Percentiles rank a stretch among this genome's conserved stretches.
phyloP scores from a whole-genome alignment of 2,888 invertebrate species.

The Auanema sp. region DNA sequence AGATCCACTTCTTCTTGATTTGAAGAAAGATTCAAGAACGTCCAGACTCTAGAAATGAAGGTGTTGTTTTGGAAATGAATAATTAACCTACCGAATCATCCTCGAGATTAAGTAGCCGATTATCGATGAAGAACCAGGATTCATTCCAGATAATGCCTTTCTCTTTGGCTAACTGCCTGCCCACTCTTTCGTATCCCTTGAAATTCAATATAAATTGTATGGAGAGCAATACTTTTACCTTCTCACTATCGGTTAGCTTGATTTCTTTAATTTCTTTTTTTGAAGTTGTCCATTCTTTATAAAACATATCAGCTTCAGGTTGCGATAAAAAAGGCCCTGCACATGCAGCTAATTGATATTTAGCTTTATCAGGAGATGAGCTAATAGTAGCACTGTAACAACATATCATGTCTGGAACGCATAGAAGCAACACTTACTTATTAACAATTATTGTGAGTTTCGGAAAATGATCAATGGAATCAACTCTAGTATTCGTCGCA shows the following conservation, averaged over 20 bases:
- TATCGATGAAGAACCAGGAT: constrained; percentile 15
- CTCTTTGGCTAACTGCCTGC: constrained; percentile 7
- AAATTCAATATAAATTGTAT: background rate
- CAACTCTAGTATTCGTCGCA: background rate
- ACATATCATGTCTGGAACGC: constrained; percentile 12
- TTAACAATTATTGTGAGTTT: constrained; percentile 7
- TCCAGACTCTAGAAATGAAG: constrained; percentile 10
- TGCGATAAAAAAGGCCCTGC: constrained; percentile 31
- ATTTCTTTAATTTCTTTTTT: constrained; percentile 10
- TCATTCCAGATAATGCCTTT: constrained; percentile 9
- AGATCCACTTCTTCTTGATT: background rate
- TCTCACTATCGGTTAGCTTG: constrained; percentile 14
- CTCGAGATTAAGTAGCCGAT: constrained; percentile 1
- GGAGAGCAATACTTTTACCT: constrained; percentile 3
- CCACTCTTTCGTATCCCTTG: constrained; percentile 19
- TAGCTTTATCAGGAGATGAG: background rate
- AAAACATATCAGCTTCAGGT: constrained; percentile 21
- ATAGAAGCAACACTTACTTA: constrained; percentile 11
- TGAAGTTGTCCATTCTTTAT: constrained; percentile 7
- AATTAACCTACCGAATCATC: constrained; percentile 1
- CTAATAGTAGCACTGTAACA: background rate
- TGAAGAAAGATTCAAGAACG: background rate
- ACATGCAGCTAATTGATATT: constrained; percentile 12
- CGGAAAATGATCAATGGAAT: no score
- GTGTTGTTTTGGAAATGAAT: background rate